These are phyloP conservation scores for Perizoma flavofasciatum DNA, from an alignment of 2,888 invertebrate species.

Conservation along the genomic window DNA sequence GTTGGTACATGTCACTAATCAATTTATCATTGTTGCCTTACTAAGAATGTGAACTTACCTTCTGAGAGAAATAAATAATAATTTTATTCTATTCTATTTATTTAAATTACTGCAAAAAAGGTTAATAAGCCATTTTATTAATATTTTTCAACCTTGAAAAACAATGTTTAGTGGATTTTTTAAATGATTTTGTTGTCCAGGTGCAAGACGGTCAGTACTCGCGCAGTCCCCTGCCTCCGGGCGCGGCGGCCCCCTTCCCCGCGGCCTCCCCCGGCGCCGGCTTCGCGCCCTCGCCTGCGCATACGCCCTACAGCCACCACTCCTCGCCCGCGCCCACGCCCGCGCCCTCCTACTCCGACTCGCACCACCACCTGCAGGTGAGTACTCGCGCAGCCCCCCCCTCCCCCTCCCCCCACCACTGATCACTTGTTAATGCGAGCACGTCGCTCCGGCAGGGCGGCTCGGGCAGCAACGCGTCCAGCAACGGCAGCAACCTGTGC, in stretches of 20 bases:
- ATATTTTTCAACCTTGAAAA: too few relatives aligned
- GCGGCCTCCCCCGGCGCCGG: slow-evolving; percentile 60
- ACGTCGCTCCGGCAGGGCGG: slow-evolving; percentile 40
- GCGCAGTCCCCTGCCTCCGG: slow-evolving; percentile 58
- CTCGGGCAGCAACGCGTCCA: slow-evolving; percentile 45
- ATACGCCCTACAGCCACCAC: slow-evolving; percentile 78
- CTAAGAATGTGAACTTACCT: too few relatives aligned
- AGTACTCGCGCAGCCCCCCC: not conserved
- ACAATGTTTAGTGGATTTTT: too few relatives aligned
- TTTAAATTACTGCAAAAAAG: too few relatives aligned
- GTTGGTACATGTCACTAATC: too few relatives aligned
- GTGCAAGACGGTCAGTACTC: slow-evolving; percentile 53
- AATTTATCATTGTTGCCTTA: too few relatives aligned
- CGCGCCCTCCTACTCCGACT: slow-evolving; percentile 55
- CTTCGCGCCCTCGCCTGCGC: slow-evolving; percentile 74
- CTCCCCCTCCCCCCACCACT: too few relatives aligned
- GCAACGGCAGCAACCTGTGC: slow-evolving; percentile 71
- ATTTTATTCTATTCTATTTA: too few relatives aligned
- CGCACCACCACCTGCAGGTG: slow-evolving; percentile 37
- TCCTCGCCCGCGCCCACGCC: slow-evolving; percentile 65
- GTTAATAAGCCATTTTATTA: too few relatives aligned
- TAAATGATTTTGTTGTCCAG: too few relatives aligned
- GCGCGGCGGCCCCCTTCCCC: slow-evolving; percentile 58
- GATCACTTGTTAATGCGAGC: too few relatives aligned
- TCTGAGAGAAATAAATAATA: too few relatives aligned